A percentile compares a stretch with the other conserved stretches of the same genome.
These are phyloP conservation scores for Cecidostiba fungosa DNA, from an alignment of 2,888 invertebrate genomes.

Conservation along the genomic window DNA sequence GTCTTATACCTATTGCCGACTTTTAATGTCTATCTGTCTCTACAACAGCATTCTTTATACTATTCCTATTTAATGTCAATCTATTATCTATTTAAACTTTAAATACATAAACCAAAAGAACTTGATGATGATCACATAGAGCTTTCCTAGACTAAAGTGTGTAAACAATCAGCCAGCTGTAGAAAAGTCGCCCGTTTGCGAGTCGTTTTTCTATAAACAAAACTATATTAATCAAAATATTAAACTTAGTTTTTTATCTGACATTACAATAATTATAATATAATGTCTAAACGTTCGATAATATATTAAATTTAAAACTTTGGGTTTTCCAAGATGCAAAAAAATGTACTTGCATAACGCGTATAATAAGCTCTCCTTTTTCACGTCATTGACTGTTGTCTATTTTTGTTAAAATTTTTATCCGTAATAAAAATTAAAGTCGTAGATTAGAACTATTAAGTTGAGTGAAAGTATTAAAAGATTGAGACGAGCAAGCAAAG, in stretches of 20 bases:
- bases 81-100: conserved; percentile 76
- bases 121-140: conserved; percentile 72
- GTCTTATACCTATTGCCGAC: conserved; percentile 77
- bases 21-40: conserved; percentile 78
- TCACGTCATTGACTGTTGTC: conserved; percentile 52
- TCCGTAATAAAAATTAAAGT: conserved; percentile 32
- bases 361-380: conserved; percentile 44
- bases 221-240: conserved; percentile 37
- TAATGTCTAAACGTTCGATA: conserved; percentile 60
- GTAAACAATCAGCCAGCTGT: conserved; percentile 74
- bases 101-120: conserved; percentile 71
- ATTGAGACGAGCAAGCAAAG: conserved; percentile 33
- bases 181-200: conserved; percentile 60
- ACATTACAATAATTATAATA: conserved; percentile 25
- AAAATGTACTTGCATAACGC: conserved; percentile 52
- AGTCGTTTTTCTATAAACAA: conserved; percentile 54
- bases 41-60: conserved; percentile 78
- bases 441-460: conserved; percentile 62
- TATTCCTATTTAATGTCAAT: conserved; percentile 78
- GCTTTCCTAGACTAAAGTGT: conserved; percentile 71
- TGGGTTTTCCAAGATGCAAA: conserved; percentile 49
- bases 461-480: conserved; percentile 43
- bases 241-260: conserved; percentile 47
- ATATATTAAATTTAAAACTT: conserved; percentile 49
- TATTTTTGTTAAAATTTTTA: conserved; percentile 52